These are phyloP conservation scores for Xenopus tropicalis DNA, from an alignment of 2,113 vertebrate species.

Conservation along the genomic window UCB_Xtro_10.0 CM004451.2:74504001-74504500, in stretches of 20 bases:
- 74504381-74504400: no score
- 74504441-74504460: no score
- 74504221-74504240: not conserved
- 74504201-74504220: not conserved
- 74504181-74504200: slow-evolving; percentile 14
- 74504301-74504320: no score
- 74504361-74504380: no score
- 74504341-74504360: no score
- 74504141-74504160: slow-evolving; percentile 14
- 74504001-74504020: slow-evolving; percentile 13
- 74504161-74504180: slow-evolving; percentile 39
- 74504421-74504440: no score
- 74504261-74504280: not conserved
- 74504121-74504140: slow-evolving; percentile 42
- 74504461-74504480: no score
- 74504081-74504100: slow-evolving; percentile 32
- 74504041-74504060: slow-evolving; percentile 40
- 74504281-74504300: no score
- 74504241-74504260: not conserved
- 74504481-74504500: no score
- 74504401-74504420: no score
- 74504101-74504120: slow-evolving; percentile 36
- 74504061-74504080: slow-evolving; percentile 43
- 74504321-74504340: no score
- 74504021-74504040: slow-evolving; percentile 37